Base-by-base conservation (phyloP, 1,140 invertebrate species). In the Aphis craccivora region DNA sequence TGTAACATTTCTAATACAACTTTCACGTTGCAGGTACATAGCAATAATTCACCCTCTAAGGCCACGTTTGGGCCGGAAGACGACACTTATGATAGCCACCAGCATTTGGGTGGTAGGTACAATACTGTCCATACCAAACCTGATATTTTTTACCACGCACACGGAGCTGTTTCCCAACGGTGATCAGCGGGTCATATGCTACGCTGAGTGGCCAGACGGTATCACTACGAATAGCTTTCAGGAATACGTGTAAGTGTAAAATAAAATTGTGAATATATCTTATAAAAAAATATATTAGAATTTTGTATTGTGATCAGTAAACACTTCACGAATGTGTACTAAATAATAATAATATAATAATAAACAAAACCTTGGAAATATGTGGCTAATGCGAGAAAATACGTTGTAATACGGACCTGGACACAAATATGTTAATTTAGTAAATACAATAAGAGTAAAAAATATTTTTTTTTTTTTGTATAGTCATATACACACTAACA, bases 31-130 rank as follows among this genome's bases (percentile, higher is more conserved):
- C 96, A 98, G 98, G 94, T 99, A 98, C 95, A 97, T 98, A 95
- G 98, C 98, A 48, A 99, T 99, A 94, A 98, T 99, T 96, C 97
- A 98, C 95, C 98, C 98, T 0, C 95, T 99, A 94, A 96, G 97
- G 94, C 98, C 97, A 11, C 96, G 98, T 87, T 97, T 99, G 96
- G 98, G 98, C 9, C 97, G 97, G 94, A 96, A 97, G 51, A 96
- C 97, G 0, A 99, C 98, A 1, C 95, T 99, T n/a, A 96, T 97
- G 94, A 97, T 99, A 81, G 97, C 98, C 0, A 95, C 97, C 2
- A 95, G 96, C 43, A 98, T 98, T 93, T 99, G 98, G 98, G 95
- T 97, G 3, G 95, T 97, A 14, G 97, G 97, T 14, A 96, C 96
- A 1, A 95, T 97, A 23, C 96, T 99, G 53, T 97, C 98, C 37